Conservation (phyloP, 2,888 invertebrate genomes). For the Lobophora halterata region DNA sequence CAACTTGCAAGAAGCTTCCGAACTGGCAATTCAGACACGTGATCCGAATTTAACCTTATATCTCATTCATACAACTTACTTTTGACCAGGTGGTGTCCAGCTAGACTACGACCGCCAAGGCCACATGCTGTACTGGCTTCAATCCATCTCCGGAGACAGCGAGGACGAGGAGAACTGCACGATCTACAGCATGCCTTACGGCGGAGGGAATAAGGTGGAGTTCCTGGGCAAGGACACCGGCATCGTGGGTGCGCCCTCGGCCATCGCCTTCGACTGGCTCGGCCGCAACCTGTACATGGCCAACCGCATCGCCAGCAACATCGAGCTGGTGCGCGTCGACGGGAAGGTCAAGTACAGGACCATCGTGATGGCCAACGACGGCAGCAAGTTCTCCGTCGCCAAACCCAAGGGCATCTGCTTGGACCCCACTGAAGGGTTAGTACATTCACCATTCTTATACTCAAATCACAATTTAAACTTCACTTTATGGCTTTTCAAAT, state of each 20-base stretch:
- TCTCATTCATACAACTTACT: not conserved
- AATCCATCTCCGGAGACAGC: conserved; percentile 83
- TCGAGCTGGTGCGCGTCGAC: conserved; percentile 93
- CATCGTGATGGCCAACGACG: conserved; percentile 94
- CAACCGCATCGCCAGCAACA: conserved; percentile 93
- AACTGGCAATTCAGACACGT: too few relatives aligned
- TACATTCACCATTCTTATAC: too few relatives aligned
- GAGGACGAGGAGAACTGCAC: conserved; percentile 93
- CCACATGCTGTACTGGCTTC: conserved; percentile 93
- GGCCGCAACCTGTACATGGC: conserved; percentile 97
- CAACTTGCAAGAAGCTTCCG: too few relatives aligned
- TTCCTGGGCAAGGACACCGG: conserved; percentile 91
- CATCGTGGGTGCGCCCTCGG: conserved; percentile 94
- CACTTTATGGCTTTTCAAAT: too few relatives aligned
- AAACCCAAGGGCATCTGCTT: conserved; percentile 93
- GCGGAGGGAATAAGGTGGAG: conserved; percentile 87
- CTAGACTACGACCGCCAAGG: conserved; percentile 95
- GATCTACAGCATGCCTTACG: conserved; percentile 90
- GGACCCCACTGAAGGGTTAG: conserved; percentile 94
- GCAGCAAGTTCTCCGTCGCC: conserved; percentile 91
- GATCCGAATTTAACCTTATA: too few relatives aligned
- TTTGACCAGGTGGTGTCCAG: conserved; percentile 87
- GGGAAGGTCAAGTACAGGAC: conserved; percentile 91
- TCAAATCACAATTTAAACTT: too few relatives aligned
- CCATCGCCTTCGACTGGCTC: conserved; percentile 98